Base-by-base conservation (phyloP, 2,113 vertebrate genomes). In the Pseudorasbora parva region DNA sequence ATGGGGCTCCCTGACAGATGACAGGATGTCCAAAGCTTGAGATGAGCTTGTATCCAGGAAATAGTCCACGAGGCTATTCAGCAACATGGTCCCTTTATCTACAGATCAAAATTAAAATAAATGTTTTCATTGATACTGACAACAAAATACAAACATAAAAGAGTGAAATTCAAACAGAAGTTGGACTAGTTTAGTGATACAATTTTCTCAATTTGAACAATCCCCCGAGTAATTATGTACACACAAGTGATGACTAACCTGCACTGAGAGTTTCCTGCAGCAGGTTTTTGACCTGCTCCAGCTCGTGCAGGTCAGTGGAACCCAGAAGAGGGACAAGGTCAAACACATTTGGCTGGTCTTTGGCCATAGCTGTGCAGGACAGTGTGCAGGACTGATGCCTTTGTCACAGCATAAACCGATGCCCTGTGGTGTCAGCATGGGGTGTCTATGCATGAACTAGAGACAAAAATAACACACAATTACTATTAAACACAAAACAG, bases 311-410 rank as follows among this genome's bases (percentile, higher is more conserved):
- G 87, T 95, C 85, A 4, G 95, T 92, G 85, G 97, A 96, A 90
- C 98, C 97, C 91, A 99, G 93, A 93, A 96, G 95, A 85, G 94
- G 93, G 83, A 99, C 95, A n/a, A 98, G 95, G 82, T 98, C 97
- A 57, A 93, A 94, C 51, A 95, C 86, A 43, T 90, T 97, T 19
- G 91, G 92, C 90, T 95, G 97, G 49, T 94, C 93, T 79, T 95
- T 95, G 87, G 97, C 95, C 97, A 99, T 98, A 60, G 78, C 73
- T 56, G 47, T 90, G 82, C 73, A 45, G 86, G 79, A 60, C 54
- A 78, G 79, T 71, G 37, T 59, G 60, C 78, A 76, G 85, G 80
- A 75, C 80, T 76, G 76, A 72, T 82, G 86, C 75, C 84, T 82
- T 82, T 72, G 81, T 88, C 84, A 83, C 81, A 86, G 87, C 79